Evolutionary conservation across 2,888 invertebrate genomes (phyloP).

Genomic region (Tetramorium bicarinatum): DNA sequence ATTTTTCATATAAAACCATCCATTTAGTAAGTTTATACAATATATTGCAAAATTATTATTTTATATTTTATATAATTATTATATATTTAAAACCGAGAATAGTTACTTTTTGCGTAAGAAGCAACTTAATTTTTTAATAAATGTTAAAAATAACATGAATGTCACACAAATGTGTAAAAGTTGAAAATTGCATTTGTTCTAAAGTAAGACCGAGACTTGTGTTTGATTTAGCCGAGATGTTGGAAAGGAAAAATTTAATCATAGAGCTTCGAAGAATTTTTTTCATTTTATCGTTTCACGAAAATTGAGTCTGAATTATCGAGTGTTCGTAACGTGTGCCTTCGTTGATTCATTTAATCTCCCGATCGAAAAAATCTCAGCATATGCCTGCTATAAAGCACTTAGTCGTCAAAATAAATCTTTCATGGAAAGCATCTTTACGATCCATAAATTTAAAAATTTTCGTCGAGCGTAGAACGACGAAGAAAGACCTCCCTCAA

Average conservation of each 20-base stretch:
- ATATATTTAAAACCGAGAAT: not conserved
- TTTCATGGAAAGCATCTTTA: not conserved
- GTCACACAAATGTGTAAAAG: not conserved
- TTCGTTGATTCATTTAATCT: constrained; percentile 13
- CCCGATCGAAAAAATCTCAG: not conserved
- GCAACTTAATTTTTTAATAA: not conserved
- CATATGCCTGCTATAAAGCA: constrained; percentile 21
- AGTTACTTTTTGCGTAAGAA: not conserved
- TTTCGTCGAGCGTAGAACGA: constrained; percentile 13
- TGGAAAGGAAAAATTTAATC: not conserved
- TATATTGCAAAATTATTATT: not conserved
- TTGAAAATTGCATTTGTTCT: not conserved
- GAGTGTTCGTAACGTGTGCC: not conserved
- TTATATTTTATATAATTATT: not conserved
- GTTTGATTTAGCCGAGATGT: not conserved
- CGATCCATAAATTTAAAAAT: constrained; percentile 38
- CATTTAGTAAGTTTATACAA: not conserved
- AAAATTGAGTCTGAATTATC: constrained; percentile 4
- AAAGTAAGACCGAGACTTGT: not conserved
- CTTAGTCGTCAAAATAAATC: constrained; percentile 47
- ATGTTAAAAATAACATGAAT: not conserved
- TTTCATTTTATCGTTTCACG: not conserved
- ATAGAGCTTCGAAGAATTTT: not conserved
- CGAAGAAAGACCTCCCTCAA: not conserved
- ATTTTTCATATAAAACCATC: not conserved